phyloP scores from a whole-genome alignment of 2,113 vertebrate species.

The Myocastor coypus region DNA sequence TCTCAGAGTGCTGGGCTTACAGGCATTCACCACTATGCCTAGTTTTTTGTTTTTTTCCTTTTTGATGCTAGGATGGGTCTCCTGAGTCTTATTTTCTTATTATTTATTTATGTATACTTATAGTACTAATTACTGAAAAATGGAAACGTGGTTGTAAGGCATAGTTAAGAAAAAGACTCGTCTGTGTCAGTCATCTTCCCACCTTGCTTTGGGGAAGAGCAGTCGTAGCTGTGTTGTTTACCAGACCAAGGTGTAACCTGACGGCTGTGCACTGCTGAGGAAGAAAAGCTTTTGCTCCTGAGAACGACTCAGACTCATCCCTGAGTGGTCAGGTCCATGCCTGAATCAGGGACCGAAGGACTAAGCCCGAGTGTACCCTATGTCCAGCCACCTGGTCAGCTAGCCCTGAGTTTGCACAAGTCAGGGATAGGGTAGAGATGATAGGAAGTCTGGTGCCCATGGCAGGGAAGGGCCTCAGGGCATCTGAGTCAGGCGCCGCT shows the following conservation, averaged over 20 bases:
- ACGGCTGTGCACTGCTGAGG: not conserved
- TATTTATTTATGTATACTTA: not conserved
- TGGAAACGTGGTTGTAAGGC: not conserved
- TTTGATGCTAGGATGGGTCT: not conserved
- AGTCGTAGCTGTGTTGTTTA: not conserved
- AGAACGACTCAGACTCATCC: conserved; percentile 3
- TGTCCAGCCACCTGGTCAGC: not conserved
- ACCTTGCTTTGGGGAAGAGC: not conserved
- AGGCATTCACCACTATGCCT: not conserved
- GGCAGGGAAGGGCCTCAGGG: not conserved
- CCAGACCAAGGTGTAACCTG: not conserved
- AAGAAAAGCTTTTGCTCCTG: not conserved
- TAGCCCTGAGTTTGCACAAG: not conserved
- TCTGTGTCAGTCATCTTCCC: not conserved
- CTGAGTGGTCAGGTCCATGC: not conserved
- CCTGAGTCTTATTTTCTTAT: not conserved
- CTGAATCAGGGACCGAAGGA: conserved; percentile 19
- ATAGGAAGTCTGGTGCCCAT: not conserved
- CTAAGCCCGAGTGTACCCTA: not conserved
- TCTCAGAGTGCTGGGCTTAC: not conserved
- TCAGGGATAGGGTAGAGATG: not conserved
- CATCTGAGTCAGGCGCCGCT: not conserved
- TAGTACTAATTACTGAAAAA: not conserved
- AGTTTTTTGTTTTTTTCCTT: not conserved
- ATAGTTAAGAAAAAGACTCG: not conserved